Evolutionary conservation across 23 tunicate genomes (phyloP), one percentile per base, ranked within the genome.

Genomic region (Ciona savignyi): DNA sequence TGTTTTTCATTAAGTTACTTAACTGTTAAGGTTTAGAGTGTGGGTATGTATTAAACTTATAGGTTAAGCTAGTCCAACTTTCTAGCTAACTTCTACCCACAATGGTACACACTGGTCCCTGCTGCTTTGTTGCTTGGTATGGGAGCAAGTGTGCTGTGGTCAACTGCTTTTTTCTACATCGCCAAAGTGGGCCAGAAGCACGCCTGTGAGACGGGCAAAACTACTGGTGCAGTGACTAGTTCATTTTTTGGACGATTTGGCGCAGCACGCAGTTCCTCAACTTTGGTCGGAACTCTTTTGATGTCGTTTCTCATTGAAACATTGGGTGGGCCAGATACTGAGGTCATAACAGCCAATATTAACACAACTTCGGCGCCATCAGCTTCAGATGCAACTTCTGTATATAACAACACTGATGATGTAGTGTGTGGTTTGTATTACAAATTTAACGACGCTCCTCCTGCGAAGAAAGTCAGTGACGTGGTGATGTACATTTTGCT

Each of bases 51-150:
- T n/a, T n/a, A n/a, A n/a, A n/a, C n/a, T n/a, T n/a, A n/a, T n/a
- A n/a, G n/a, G n/a, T n/a, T n/a, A n/a, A n/a, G n/a, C n/a, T n/a
- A n/a, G n/a, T n/a, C n/a, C n/a, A n/a, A n/a, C n/a, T n/a, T n/a
- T n/a, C n/a, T n/a, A 86, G 93, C 93, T 4, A 86, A 86, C 71
- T 86, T 79, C 70, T 86, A 86, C 31, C 93, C 93, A 9, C 32
- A 51, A 31, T 69, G 84, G 23, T 86, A 86, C 80, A 80, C 84
- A 1, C 72, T 86, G 21, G 74, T 80, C 9, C 93, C 93, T 19
- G 85, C 85, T 2, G 93, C 93, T 19, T 25, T 86, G 63, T 19
- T 86, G 11, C 84, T 86, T 0, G 93, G 93, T 19, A 73, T 67
- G 62, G 93, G 93, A 28, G 75, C 78, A 15, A 42, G 79, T 34